Evolutionary conservation across 2,888 invertebrate genomes (phyloP), one percentile per base, ranked within the genome.

Genomic region (Plebejus melissa): DNA sequence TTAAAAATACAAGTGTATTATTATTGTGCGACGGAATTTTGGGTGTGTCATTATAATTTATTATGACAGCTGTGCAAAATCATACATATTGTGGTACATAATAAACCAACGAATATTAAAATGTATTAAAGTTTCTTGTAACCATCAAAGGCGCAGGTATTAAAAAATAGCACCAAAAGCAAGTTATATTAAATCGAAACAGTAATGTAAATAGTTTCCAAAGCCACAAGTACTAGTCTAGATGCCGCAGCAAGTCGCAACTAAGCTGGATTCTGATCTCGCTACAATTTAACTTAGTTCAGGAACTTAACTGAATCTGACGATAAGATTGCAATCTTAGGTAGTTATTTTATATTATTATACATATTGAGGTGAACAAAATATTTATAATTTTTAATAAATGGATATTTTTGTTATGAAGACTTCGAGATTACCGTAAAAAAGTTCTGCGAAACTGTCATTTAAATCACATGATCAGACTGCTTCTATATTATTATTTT

Each of bases 201-300:
- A 16, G 65, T 65, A 65, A 32, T 65, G 28, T 65, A 32, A 32
- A 65, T 65, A 65, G 65, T 65, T 65, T 65, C 65, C 4, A 65
- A 65, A 32, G 65, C 65, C 32, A 60, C 32, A 65, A 65, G 32
- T 32, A 65, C 32, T 36, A 60, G 28, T 28, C 11, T 60, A 11
- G 28, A 60, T 60, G 7, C 28, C 60, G 60, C 7, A 28, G 28
- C 65, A 65, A 65, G 32, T 65, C 32, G 60, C 60, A 65, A 60
- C 74, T 60, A 60, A 74, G 58, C 60, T 60, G 74, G 74, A 41
- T 74, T 22, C 58, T 41, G 74, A 74, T 74, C 60, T 72, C 72
- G 60, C 11, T 38, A 60, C 74, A 60, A 74, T 74, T 74, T 74
- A 74, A 74, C 74, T 74, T 60, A 38, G 60, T 74, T 41, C 74